These are phyloP conservation scores for Agriopis leucophaearia DNA, from an alignment of 2,888 invertebrate genomes.

Conservation along the genomic window DNA sequence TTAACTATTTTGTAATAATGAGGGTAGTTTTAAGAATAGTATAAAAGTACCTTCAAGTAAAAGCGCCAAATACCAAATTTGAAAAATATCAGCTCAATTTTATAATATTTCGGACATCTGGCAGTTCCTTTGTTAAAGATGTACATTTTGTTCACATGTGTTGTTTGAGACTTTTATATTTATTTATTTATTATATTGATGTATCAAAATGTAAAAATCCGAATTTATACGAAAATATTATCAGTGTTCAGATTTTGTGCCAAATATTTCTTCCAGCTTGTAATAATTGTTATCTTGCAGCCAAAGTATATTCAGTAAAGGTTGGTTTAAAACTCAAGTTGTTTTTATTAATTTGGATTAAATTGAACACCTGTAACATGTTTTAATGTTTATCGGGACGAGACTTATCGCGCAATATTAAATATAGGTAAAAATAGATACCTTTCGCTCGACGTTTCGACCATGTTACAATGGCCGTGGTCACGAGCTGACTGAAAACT, in stretches of 20 bases:
- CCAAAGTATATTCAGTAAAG: slow-evolving; percentile 25
- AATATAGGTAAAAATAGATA: no score
- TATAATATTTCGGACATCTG: neutral
- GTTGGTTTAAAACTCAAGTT: slow-evolving; percentile 20
- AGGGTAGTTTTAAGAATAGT: slow-evolving; percentile 25
- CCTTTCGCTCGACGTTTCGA: no score
- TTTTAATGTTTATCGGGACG: no score
- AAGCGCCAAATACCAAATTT: slow-evolving; percentile 11
- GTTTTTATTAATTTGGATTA: neutral
- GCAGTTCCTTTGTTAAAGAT: slow-evolving; percentile 33
- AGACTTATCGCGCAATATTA: no score
- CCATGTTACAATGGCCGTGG: no score
- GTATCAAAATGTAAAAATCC: slow-evolving; percentile 21
- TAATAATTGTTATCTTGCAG: slow-evolving; percentile 32
- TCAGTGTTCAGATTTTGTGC: slow-evolving; percentile 59
- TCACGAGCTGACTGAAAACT: no score
- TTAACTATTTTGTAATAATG: slow-evolving; percentile 41
- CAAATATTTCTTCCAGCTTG: slow-evolving; percentile 57
- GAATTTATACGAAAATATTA: slow-evolving; percentile 50
- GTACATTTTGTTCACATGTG: slow-evolving; percentile 51
- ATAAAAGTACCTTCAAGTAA: slow-evolving; percentile 22
- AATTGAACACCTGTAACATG: no score
- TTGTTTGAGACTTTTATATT: slow-evolving; percentile 19
- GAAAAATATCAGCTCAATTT: slow-evolving; percentile 23
- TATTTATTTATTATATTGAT: neutral